Conservation (phyloP, 2,113 vertebrate genomes). For the Aspidoscelis tigris region DNA sequence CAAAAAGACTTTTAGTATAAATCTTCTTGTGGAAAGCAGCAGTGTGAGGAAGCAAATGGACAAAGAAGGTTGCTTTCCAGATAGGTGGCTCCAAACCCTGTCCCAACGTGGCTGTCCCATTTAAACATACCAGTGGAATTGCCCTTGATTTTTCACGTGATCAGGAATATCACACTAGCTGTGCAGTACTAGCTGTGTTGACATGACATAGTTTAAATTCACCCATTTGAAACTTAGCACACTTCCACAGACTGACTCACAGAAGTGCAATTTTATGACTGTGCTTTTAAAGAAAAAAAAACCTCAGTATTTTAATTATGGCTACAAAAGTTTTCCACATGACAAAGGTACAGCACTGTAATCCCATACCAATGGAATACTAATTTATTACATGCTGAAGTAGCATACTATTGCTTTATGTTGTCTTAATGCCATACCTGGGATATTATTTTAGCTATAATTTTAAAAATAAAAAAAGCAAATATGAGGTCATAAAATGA, state of each 20-base stretch:
- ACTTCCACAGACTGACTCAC: background rate
- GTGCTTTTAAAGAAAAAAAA: background rate
- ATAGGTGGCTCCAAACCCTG: background rate
- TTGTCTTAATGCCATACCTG: background rate
- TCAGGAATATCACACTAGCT: background rate
- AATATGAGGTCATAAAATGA: background rate
- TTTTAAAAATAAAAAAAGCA: background rate
- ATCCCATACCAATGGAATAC: background rate
- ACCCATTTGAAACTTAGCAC: background rate
- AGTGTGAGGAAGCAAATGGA: background rate
- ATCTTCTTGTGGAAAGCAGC: background rate
- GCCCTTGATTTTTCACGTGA: background rate
- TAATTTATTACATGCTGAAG: background rate
- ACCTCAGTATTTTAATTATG: background rate
- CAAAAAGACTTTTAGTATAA: background rate
- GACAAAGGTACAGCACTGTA: background rate
- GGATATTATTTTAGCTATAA: background rate
- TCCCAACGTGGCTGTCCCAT: background rate
- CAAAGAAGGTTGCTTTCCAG: background rate
- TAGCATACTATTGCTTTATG: background rate
- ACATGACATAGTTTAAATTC: no score
- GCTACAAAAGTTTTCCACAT: background rate
- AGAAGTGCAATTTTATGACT: background rate
- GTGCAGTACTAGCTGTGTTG: background rate
- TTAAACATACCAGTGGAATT: background rate